Percentiles rank a stretch among this genome's conserved stretches.
phyloP scores from a whole-genome alignment of 2,888 invertebrate genomes.

The Rotaria macrura region DNA sequence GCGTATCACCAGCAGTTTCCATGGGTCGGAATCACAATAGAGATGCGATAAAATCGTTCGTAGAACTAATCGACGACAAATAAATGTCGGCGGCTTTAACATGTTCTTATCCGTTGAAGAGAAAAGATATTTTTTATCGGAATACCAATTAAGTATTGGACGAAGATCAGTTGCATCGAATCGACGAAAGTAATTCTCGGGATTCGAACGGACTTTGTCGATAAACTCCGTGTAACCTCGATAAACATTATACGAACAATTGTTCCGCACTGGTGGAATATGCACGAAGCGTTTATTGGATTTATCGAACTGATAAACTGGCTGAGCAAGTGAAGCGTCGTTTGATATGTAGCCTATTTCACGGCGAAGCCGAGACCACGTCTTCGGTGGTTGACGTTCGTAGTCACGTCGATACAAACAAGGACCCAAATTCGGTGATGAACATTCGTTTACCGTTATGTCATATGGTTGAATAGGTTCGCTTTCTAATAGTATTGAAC shows the following conservation, averaged over 20 bases:
- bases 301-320: background rate
- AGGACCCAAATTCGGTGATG: background rate
- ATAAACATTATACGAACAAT: background rate
- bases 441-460: background rate
- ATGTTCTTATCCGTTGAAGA: background rate
- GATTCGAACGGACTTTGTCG: background rate
- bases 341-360: background rate
- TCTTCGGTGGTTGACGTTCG: constrained; percentile 4
- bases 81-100: background rate
- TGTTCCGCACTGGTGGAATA: background rate
- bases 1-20: background rate
- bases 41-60: background rate
- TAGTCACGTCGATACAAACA: constrained; percentile 1
- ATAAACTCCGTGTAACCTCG: background rate
- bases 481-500: background rate
- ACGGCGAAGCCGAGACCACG: constrained; percentile 13
- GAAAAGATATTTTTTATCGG: background rate
- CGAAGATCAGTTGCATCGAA: background rate
- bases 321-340: background rate
- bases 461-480: background rate
- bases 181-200: background rate
- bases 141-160: background rate
- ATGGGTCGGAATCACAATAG: constrained; percentile 1
- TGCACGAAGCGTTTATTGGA: background rate
- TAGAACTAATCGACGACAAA: constrained; percentile 10